Evolutionary conservation across 2,888 invertebrate genomes (phyloP).

Genomic region (Phrixothrix hirtus): DNA sequence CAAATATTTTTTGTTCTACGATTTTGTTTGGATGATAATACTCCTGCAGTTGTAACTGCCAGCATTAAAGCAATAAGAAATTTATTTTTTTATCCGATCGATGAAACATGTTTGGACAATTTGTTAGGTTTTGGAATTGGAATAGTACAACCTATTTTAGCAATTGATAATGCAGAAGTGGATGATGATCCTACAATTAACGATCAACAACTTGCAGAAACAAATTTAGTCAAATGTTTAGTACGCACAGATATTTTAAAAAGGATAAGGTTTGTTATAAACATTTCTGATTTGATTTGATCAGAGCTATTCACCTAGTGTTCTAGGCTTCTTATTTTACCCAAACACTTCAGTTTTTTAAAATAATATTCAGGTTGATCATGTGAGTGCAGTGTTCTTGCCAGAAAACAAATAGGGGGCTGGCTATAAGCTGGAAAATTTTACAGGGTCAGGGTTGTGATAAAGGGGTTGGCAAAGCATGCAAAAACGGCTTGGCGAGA

Average conservation of each 20-base stretch:
- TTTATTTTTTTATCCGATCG: conserved; percentile 74
- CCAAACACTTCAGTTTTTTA: too few relatives aligned
- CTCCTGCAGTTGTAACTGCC: conserved; percentile 72
- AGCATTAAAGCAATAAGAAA: conserved; percentile 75
- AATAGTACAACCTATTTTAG: conserved; percentile 63
- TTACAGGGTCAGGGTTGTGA: too few relatives aligned
- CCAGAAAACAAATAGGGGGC: too few relatives aligned
- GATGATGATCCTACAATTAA: conserved; percentile 70
- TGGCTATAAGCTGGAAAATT: too few relatives aligned
- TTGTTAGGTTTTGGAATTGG: conserved; percentile 69
- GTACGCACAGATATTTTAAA: conserved; percentile 76
- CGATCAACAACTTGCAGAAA: conserved; percentile 84
- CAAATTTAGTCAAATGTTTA: conserved; percentile 76
- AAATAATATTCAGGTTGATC: too few relatives aligned
- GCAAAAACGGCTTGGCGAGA: too few relatives aligned
- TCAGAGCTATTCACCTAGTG: too few relatives aligned
- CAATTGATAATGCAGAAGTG: conserved; percentile 51
- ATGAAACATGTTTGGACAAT: conserved; percentile 76
- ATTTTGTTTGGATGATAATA: conserved; percentile 85
- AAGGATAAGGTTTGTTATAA: conserved; percentile 63
- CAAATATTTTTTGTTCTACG: conserved; percentile 80
- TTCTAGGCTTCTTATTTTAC: too few relatives aligned
- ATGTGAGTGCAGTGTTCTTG: conserved; percentile 71
- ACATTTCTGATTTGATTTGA: too few relatives aligned
- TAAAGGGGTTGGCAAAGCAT: too few relatives aligned